Conservation (phyloP, 2,113 vertebrate genomes). For the Austrofundulus limnaeus region DNA sequence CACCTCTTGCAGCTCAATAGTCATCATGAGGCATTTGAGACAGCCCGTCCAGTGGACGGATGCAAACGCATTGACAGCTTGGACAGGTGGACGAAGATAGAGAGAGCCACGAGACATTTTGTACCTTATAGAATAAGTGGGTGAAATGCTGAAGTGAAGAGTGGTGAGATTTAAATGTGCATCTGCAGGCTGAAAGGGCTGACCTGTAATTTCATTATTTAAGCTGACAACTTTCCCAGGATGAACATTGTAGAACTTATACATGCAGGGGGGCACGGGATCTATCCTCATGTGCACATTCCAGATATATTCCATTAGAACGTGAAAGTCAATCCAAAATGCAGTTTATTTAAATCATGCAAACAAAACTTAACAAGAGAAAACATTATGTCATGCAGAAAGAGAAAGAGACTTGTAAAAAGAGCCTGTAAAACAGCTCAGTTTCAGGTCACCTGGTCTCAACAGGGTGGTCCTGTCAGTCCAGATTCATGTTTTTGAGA, state of each 20-base stretch:
- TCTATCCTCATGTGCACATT: no score
- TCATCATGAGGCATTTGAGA: conserved; percentile 58
- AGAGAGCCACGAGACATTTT: conserved; percentile 40
- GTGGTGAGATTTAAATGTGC: conserved; percentile 33
- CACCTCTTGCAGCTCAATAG: conserved; percentile 35
- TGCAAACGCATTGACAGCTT: conserved; percentile 59
- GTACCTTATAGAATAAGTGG: conserved; percentile 43
- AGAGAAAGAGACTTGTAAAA: conserved; percentile 21
- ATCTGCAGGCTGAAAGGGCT: conserved; percentile 13
- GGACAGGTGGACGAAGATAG: conserved; percentile 54
- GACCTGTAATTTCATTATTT: conserved; percentile 40
- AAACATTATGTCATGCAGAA: conserved; percentile 13
- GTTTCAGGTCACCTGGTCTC: conserved; percentile 16
- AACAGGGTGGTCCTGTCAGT: conserved; percentile 56
- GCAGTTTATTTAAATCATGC: conserved; percentile 28
- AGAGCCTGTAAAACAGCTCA: conserved; percentile 29
- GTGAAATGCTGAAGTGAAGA: conserved; percentile 44
- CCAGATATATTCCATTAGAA: no score
- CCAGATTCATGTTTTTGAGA: conserved; percentile 40
- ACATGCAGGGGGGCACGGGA: no score
- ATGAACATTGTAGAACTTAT: not conserved
- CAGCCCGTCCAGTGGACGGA: conserved; percentile 22
- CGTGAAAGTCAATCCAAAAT: conserved; percentile 12
- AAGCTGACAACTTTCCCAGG: conserved; percentile 15
- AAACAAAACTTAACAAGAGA: conserved; percentile 37